phyloP scores from a whole-genome alignment of 2,797 vertebrate species.

The Sebastes reedi region DNA sequence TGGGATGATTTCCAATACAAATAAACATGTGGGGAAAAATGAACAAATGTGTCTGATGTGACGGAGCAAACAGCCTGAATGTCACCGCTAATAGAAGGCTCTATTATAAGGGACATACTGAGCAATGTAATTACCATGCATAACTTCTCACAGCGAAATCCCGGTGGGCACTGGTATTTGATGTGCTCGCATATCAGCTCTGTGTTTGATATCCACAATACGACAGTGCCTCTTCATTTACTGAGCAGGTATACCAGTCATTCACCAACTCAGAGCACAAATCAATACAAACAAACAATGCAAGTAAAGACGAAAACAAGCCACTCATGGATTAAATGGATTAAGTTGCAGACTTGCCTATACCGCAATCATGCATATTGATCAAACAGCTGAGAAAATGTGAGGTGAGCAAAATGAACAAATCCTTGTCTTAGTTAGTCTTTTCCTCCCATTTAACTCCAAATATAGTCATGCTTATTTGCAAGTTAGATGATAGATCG shows the following conservation, averaged over 20 bases:
- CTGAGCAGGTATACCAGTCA: neutral
- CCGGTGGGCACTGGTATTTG: constrained; percentile 27
- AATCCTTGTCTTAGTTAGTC: neutral
- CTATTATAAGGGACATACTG: constrained; percentile 15
- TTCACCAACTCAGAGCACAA: constrained; percentile 1
- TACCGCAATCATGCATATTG: constrained; percentile 1
- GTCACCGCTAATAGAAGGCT: constrained; percentile 35
- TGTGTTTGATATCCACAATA: neutral
- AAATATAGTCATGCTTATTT: neutral
- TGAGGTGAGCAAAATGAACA: neutral
- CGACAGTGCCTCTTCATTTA: neutral
- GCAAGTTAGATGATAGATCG: no score
- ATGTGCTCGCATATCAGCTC: constrained; percentile 24
- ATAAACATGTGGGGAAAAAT: neutral
- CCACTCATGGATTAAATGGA: neutral
- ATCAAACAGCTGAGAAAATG: neutral
- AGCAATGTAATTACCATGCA: constrained; percentile 56
- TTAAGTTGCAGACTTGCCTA: neutral
- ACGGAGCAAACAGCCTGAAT: constrained; percentile 24
- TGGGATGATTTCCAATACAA: neutral
- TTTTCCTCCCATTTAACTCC: neutral
- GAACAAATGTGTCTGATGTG: neutral
- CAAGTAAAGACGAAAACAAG: neutral
- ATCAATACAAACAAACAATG: constrained; percentile 8
- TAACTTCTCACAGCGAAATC: constrained; percentile 6